Base-by-base conservation (phyloP, 2,888 invertebrate genomes). In the Odontocerum albicorne region DNA sequence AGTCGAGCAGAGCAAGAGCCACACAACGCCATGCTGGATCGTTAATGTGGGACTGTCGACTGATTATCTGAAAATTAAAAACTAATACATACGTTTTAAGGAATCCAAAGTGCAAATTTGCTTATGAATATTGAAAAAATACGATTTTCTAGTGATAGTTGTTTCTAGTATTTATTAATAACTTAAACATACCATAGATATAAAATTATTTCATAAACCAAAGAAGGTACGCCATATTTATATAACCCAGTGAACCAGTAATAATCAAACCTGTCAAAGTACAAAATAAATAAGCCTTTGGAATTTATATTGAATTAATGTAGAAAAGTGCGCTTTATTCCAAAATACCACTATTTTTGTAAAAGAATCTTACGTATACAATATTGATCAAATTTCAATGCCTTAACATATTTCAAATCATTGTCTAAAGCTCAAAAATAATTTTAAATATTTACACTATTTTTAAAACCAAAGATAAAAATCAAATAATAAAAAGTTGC, bases 221-320 rank as follows among this genome's bases (percentile, higher is more conserved):
- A 51, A 51, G 51, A 51, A 51, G 43, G 51, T 43, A 35, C 49
- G 51, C 51, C 51, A 51, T 51, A 51, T 43, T 43, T 43, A 51
- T 43, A 31, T 22, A 27, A 44, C n/a, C 13, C 32, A 38, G 20
- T 40, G 40, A 49, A 47, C 49, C 46, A 13, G 31, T 31, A 42
- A 15, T 42, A 39, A 21, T 36, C 13, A 12, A 54, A 56, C 59
- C 59, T 55, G 59, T 44, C 20, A 52, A 57, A 78, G 78, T 78
- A 78, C 78, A 78, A 78, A 78, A 74, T 77, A 77, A 75, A 74
- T 74, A 77, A 77, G 77, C 76, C 76, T 49, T 55, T 45, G 43
- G 36, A 38, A 55, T 32, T 55, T 31, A 45, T 43, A 21, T 21
- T 40, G 13, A 36, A 49, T 13, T 15, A 31, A 39, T 20, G 15